phyloP scores from a whole-genome alignment of 2,888 invertebrate species.

The Tromatobia lineatoria region DNA sequence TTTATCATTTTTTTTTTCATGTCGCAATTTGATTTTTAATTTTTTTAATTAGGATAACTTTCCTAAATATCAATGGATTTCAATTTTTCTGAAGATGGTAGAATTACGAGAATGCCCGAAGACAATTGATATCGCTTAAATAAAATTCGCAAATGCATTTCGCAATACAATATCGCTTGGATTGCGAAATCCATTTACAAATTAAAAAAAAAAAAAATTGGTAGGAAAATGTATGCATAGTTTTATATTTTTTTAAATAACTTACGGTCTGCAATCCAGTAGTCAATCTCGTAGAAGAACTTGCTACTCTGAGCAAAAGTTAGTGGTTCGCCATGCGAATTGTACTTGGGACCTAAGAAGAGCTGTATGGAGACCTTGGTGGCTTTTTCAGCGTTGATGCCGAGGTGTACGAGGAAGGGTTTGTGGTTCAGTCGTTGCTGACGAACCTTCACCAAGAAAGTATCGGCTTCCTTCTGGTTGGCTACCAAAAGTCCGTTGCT shows the following conservation, averaged over 20 bases:
- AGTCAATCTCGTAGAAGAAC: slow-evolving; percentile 89
- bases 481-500: slow-evolving; percentile 87
- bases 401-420: slow-evolving; percentile 88
- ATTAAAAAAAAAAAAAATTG: neutral
- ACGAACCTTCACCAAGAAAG: slow-evolving; percentile 87
- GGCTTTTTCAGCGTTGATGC: slow-evolving; percentile 88
- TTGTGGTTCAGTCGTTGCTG: slow-evolving; percentile 91
- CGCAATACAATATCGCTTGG: no score
- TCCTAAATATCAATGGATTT: no score
- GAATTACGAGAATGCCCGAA: no score
- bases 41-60: no score
- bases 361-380: slow-evolving; percentile 88
- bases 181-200: no score
- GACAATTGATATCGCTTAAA: no score
- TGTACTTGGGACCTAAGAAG: slow-evolving; percentile 91
- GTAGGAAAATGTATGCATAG: neutral
- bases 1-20: no score
- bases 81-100: no score
- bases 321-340: slow-evolving; percentile 87
- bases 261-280: slow-evolving; percentile 82
- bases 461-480: slow-evolving; percentile 84
- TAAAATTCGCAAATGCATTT: no score
- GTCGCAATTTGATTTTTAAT: no score
- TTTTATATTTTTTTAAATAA: slow-evolving; percentile 43
- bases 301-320: slow-evolving; percentile 87